Evolutionary conservation across 2,888 invertebrate species (phyloP), one percentile per base, ranked within the genome.

Genomic region (Epinotia demarniana): DNA sequence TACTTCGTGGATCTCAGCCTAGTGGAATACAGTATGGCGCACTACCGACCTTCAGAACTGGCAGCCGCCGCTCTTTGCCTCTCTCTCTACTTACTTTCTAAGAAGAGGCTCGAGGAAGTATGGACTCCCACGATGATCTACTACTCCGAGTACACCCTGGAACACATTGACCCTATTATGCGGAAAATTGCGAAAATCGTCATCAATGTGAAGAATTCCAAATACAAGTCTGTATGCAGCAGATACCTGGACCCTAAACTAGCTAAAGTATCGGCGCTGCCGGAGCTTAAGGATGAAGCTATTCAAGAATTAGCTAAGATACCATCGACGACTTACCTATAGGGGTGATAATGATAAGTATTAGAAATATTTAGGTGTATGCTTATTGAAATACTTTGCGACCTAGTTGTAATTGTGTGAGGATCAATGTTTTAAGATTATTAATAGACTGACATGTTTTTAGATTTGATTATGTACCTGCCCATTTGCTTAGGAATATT

Each of bases 1-100:
- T 99, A 98, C 88, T 95, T 99, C 75, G 95, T 98, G 84, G 99
- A 99, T 88, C 93, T 98, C 77, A 95, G 97, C 72, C 92, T 98
- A 62, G 90, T 98, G 9, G 97, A 98, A 77, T 98, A 98, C 86
- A 94, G 96, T 16, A 95, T 98, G 94, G 96, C 96, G 23, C 96
- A 96, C 83, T 95, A 97, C 83, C 94, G 95, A 77, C 98, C 99
- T 0, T 99, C 99, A 0, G 95, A 97, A 81, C 94, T 98, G 75
- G 97, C 98, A 60, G 97, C 97, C 11, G 96, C 97, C 5, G 96
- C 98, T 9, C 94, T 97, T 73, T 98, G 96, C 86, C 94, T 98
- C 12, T 95, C 98, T 3, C 86, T 95, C 0, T 87, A 92, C 73
- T 83, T 95, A 23, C 93, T 97, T 27, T 93, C 95, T 81, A 94